Percentiles rank a stretch among this genome's conserved stretches.
Conservation (phyloP, 2,888 invertebrate species). For the Dolichomitus sp. region DNA sequence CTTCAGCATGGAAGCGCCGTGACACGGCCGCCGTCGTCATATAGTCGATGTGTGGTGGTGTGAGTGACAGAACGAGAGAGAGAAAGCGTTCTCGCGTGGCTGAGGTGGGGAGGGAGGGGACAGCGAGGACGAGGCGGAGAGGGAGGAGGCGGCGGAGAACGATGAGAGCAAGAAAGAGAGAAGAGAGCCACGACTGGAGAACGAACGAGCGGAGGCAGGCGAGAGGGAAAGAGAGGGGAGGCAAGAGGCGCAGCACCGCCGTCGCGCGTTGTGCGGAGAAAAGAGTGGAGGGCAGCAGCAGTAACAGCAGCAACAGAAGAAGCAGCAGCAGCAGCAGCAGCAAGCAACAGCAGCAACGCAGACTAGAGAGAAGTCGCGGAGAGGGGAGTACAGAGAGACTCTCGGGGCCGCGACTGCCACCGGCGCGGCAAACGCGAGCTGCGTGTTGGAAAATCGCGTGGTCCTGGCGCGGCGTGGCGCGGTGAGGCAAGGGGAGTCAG, state of each 20-base stretch:
- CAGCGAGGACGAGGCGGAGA: constrained; percentile 10
- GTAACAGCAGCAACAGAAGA: neutral
- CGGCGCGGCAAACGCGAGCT: constrained; percentile 45
- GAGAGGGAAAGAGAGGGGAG: constrained; percentile 20
- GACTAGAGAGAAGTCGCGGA: constrained; percentile 40
- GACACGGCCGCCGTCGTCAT: constrained; percentile 45
- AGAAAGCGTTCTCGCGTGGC: constrained; percentile 1
- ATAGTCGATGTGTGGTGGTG: constrained; percentile 34
- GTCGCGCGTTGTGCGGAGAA: constrained; percentile 85
- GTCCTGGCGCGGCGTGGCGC: constrained; percentile 8
- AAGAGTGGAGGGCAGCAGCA: constrained; percentile 53
- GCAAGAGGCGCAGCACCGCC: constrained; percentile 45
- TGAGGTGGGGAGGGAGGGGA: neutral
- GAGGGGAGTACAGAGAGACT: constrained; percentile 49
- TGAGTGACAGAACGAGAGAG: constrained; percentile 26
- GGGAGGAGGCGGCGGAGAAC: constrained; percentile 47
- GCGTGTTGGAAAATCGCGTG: constrained; percentile 54
- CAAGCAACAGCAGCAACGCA: constrained; percentile 6
- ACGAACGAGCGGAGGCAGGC: constrained; percentile 15
- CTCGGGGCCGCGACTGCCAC: constrained; percentile 55
- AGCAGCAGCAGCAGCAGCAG: neutral
- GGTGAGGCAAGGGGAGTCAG: constrained; percentile 39
- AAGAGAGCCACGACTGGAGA: constrained; percentile 39
- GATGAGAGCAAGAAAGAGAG: constrained; percentile 36
- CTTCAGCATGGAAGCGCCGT: constrained; percentile 22